Evolutionary conservation across 2,113 vertebrate genomes (phyloP), one percentile per base, ranked within the genome.

Genomic region (Variabilichromis moorii): DNA sequence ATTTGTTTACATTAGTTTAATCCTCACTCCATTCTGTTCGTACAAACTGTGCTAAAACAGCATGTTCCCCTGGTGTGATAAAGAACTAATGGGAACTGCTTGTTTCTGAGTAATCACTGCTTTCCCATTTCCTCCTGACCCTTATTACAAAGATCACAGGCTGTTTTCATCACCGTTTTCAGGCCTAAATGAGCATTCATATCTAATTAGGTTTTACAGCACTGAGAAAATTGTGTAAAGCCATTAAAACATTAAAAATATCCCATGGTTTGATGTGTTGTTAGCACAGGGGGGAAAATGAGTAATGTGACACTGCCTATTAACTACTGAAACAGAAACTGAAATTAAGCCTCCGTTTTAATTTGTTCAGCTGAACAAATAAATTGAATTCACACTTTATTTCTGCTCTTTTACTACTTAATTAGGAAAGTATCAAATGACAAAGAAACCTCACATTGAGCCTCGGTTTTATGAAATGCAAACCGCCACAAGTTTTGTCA

Each of bases 11-110:
- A 45, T 42, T 51, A 9, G 33, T 57, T 35, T 24, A 19, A 21
- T 28, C 53, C 47, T 28, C 7, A 53, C 57, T 37, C 59, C 80
- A 84, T 28, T 73, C 47, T 92, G 91, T 92, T 93, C 40, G 82
- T 59, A 92, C 90, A 91, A 28, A 21, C 37, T 91, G 93, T 93
- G 86, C 95, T 86, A 54, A 94, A 80, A 93, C 91, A 92, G 37
- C 37, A 47, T 96, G 92, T 96, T 91, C 92, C 86, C 19, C 35
- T 11, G 76, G 63, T 89, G 35, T 86, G 94, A 95, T 95, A 95
- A 96, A 94, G 63, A 93, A 82, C 84, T 90, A 81, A 86, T 85
- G 86, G 79, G 59, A 90, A 59, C 86, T 40, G 14, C 73, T 80
- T 85, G 85, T 88, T 71, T 88, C 76, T 82, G 19, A 51, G 35